These are phyloP conservation scores for Nipponacmea schrenckii DNA, from an alignment of 2,888 invertebrate genomes.

Conservation along the genomic window DNA sequence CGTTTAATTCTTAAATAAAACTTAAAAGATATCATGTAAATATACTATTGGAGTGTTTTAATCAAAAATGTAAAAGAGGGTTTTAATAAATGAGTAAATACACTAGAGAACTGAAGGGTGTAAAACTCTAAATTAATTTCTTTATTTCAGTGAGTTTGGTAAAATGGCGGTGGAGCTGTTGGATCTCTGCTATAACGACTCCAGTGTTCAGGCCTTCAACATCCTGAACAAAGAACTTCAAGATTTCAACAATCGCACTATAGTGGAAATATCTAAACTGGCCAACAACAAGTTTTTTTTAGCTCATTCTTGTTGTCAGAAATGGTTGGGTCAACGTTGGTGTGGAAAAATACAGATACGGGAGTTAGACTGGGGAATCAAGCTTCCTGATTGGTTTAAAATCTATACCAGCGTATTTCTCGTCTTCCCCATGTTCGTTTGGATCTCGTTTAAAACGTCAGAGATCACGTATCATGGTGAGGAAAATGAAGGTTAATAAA, in stretches of 20 bases:
- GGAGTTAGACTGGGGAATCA: constrained; percentile 61
- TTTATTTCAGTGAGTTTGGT: constrained; percentile 60
- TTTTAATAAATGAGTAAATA: too few species aligned
- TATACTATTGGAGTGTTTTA: too few species aligned
- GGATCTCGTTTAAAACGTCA: constrained; percentile 47
- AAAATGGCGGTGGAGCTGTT: constrained; percentile 64
- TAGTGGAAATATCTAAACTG: constrained; percentile 66
- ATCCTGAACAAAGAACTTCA: constrained; percentile 63
- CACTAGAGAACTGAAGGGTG: too few species aligned
- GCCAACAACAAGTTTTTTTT: constrained; percentile 68
- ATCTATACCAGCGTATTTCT: constrained; percentile 60
- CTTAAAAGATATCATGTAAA: too few species aligned
- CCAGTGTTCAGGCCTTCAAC: constrained; percentile 61
- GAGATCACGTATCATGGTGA: constrained; percentile 1
- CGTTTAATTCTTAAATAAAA: too few species aligned
- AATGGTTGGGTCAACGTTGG: constrained; percentile 69
- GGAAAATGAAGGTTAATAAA: too few species aligned
- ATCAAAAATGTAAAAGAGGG: too few species aligned
- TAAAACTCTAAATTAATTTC: too few species aligned
- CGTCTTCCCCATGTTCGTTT: constrained; percentile 67
- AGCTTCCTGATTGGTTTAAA: constrained; percentile 65
- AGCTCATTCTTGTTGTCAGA: constrained; percentile 70
- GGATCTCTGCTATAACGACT: constrained; percentile 60
- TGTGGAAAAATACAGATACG: constrained; percentile 64
- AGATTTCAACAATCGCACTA: constrained; percentile 65